phyloP scores from a whole-genome alignment of 1,140 invertebrate species.

The Anastrepha ludens region DNA sequence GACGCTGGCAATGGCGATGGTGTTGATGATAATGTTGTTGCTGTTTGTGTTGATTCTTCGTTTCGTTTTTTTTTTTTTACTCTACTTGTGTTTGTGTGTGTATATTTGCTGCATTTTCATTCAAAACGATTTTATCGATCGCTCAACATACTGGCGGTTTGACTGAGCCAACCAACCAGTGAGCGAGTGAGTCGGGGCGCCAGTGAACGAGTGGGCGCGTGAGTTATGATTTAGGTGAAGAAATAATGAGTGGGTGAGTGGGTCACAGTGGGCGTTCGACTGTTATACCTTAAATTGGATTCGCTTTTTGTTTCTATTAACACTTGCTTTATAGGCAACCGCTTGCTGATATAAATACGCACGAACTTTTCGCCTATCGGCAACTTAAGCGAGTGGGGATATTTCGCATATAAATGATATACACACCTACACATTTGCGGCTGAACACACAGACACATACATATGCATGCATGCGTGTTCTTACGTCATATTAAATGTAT shows the following conservation, averaged over 20 bases:
- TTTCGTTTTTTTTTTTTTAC: neutral
- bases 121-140: slow-evolving; percentile 51
- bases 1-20: slow-evolving; percentile 15
- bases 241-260: slow-evolving; percentile 18
- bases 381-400: too few species aligned
- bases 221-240: slow-evolving; percentile 11
- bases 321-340: neutral
- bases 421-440: too few species aligned
- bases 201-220: neutral
- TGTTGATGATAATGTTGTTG: slow-evolving; percentile 47
- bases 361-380: neutral
- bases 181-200: slow-evolving; percentile 2
- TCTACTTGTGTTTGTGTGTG: neutral
- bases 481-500: neutral
- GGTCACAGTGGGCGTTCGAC: neutral
- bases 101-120: slow-evolving; percentile 29
- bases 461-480: neutral
- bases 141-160: slow-evolving; percentile 13
- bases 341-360: neutral
- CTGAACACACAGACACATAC: neutral
- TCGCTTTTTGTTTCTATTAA: neutral
- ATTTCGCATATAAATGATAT: too few species aligned
- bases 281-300: neutral
- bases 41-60: neutral
- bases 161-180: neutral